phyloP scores from a whole-genome alignment of 2,797 vertebrate species.

The Sebastes iracundus region DNA sequence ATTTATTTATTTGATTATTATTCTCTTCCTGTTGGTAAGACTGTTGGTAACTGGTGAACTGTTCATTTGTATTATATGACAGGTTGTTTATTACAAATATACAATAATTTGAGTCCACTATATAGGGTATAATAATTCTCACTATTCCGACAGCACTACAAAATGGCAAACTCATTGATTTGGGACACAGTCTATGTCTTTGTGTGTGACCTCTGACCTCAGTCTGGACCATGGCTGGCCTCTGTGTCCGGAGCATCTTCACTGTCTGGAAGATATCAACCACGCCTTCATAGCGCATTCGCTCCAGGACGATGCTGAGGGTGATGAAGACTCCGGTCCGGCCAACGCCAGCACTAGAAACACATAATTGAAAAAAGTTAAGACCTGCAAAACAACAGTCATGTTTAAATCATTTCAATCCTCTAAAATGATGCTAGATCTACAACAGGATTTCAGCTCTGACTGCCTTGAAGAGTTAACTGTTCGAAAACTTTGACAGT shows the following conservation, averaged over 20 bases:
- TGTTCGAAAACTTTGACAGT: neutral
- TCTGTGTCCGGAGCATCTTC: slow-evolving; percentile 97
- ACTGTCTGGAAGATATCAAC: slow-evolving; percentile 99
- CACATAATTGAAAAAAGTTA: neutral
- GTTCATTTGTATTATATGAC: too few relatives aligned
- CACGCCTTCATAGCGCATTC: slow-evolving; percentile 98
- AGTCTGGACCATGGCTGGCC: slow-evolving; percentile 98
- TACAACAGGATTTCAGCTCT: neutral
- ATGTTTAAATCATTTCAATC: neutral
- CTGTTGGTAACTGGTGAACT: too few relatives aligned
- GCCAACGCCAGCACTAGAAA: slow-evolving; percentile 92
- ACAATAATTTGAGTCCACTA: too few relatives aligned
- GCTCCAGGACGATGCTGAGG: slow-evolving; percentile 95
- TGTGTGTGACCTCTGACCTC: slow-evolving; percentile 84
- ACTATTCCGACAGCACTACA: too few relatives aligned
- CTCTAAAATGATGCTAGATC: neutral
- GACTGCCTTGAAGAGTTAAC: neutral
- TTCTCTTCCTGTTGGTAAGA: too few relatives aligned
- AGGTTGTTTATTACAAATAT: too few relatives aligned
- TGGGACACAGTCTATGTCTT: neutral
- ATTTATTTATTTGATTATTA: too few relatives aligned
- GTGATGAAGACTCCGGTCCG: slow-evolving; percentile 97
- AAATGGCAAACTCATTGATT: too few relatives aligned
- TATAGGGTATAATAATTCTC: too few relatives aligned
- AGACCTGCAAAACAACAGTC: neutral